Percentiles rank a stretch among this genome's conserved stretches.
Conservation (phyloP, 2,113 vertebrate genomes). For the Macroglossus sobrinus region DNA sequence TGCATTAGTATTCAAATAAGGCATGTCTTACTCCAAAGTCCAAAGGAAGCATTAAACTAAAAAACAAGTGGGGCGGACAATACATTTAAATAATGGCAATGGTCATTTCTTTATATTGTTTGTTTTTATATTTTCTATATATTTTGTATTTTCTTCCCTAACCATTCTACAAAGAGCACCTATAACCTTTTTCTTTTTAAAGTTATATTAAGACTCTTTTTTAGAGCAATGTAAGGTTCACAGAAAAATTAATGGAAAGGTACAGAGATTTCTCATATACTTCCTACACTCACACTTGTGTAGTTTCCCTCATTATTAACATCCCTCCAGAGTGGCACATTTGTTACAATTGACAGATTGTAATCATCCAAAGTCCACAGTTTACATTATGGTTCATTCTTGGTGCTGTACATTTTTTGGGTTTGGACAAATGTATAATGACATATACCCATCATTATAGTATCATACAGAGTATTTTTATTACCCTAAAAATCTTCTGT, state of each 20-base stretch:
- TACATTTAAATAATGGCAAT: background rate
- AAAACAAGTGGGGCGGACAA: background rate
- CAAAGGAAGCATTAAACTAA: background rate
- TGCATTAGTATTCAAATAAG: background rate
- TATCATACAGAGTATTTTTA: background rate
- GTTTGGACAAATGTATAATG: background rate
- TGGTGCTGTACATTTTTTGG: background rate
- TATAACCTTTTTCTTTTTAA: background rate
- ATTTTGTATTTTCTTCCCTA: background rate
- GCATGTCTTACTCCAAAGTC: background rate
- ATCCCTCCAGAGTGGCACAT: background rate
- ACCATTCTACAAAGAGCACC: background rate
- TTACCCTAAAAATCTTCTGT: background rate
- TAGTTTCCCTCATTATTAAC: background rate
- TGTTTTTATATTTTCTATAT: background rate
- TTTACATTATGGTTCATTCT: background rate
- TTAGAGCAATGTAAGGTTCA: background rate
- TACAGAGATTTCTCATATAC: background rate
- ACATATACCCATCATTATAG: background rate
- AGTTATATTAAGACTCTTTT: background rate
- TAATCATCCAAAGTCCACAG: background rate
- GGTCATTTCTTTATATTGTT: background rate
- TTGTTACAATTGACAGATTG: background rate
- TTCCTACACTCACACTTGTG: background rate
- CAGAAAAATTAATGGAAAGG: background rate